Evolutionary conservation across 2,113 vertebrate species (phyloP).

Genomic region (Coryphaenoides rupestris): DNA sequence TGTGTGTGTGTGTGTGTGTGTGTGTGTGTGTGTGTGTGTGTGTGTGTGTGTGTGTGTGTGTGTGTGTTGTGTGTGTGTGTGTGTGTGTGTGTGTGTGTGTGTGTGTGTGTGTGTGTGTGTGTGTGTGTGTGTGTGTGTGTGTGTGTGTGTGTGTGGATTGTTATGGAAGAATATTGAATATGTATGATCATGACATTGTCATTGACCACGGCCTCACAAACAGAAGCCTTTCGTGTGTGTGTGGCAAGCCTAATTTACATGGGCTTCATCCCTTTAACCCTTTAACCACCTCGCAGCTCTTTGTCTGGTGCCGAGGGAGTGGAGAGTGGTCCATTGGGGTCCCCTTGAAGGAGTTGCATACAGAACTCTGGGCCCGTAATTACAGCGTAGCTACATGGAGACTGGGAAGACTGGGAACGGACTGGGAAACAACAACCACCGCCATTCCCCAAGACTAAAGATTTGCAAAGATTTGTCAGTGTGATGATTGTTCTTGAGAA

Average conservation of each 20-base stretch:
- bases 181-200: conserved; percentile 48
- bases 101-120: conserved; percentile 26
- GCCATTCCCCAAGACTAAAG: no score
- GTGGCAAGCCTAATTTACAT: conserved; percentile 65
- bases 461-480: no score
- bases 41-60: not conserved
- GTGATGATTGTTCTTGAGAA: no score
- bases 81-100: conserved; percentile 15
- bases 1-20: conserved; percentile 1
- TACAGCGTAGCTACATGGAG: conserved; percentile 32
- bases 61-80: conserved; percentile 27
- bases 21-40: conserved; percentile 28
- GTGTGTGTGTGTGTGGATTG: conserved; percentile 21
- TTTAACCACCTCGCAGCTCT: conserved; percentile 40
- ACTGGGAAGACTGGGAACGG: not conserved
- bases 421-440: no score
- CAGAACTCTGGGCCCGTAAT: conserved; percentile 45
- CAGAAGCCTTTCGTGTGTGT: conserved; percentile 58
- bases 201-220: conserved; percentile 31
- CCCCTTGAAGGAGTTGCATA: conserved; percentile 39
- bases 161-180: conserved; percentile 58
- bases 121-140: not conserved
- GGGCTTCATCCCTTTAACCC: conserved; percentile 55
- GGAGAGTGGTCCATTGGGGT: conserved; percentile 32
- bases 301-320: conserved; percentile 51